Evolutionary conservation across 2,888 invertebrate genomes (phyloP).

Genomic region (Tolmerus cingulatus): DNA sequence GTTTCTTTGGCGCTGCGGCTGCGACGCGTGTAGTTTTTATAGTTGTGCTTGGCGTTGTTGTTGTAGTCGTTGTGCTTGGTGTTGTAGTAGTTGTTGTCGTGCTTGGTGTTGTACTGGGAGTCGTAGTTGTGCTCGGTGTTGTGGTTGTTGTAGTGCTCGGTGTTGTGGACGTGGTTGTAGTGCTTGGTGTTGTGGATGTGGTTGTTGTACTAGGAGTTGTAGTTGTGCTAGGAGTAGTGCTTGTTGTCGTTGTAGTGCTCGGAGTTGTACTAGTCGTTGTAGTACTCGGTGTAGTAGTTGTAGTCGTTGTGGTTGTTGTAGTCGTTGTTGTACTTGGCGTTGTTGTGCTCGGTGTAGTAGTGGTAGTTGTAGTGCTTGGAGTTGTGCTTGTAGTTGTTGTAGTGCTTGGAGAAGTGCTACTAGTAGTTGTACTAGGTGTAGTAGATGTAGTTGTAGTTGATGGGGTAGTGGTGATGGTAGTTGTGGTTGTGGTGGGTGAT

Average conservation of each 20-base stretch:
- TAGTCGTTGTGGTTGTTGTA: constrained; percentile 46
- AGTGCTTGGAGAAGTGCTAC: constrained; percentile 40
- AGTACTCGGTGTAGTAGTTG: constrained; percentile 49
- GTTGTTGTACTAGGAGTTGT: constrained; percentile 47
- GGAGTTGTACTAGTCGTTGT: constrained; percentile 42
- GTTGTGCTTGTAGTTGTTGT: constrained; percentile 43
- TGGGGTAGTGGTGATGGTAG: background rate
- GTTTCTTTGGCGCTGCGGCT: background rate
- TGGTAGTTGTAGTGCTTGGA: constrained; percentile 45
- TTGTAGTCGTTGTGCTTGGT: constrained; percentile 51
- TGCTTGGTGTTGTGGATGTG: constrained; percentile 47
- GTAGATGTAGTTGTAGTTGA: constrained; percentile 40
- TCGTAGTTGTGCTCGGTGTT: constrained; percentile 44
- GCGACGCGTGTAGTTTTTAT: background rate
- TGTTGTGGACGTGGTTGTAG: constrained; percentile 47
- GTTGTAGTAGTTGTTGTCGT: constrained; percentile 54
- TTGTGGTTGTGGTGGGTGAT: constrained; percentile 25
- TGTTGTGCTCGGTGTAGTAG: constrained; percentile 49
- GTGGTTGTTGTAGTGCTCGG: constrained; percentile 39
- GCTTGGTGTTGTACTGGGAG: constrained; percentile 49
- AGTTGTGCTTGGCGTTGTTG: background rate
- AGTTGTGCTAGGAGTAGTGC: constrained; percentile 47
- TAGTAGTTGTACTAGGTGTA: background rate
- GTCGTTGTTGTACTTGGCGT: constrained; percentile 44
- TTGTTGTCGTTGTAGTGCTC: constrained; percentile 45